phyloP scores from a whole-genome alignment of 2,797 vertebrate species.

The Oceanodroma leucorhoa region DNA sequence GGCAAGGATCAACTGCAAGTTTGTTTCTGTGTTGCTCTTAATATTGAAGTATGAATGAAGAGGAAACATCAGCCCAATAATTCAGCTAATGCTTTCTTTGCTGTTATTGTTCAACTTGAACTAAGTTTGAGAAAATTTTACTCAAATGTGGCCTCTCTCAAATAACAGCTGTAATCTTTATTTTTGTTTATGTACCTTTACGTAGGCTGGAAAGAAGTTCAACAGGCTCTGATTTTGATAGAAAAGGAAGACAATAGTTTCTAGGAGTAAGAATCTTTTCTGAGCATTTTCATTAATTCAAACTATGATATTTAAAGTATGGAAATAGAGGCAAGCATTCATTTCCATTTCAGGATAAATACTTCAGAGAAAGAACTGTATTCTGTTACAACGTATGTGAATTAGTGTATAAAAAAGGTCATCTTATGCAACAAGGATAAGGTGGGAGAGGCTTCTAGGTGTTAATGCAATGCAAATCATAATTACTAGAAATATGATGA shows the following conservation, averaged over 20 bases:
- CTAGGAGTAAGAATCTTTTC: background rate
- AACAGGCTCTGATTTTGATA: background rate
- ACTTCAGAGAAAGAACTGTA: background rate
- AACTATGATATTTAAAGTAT: background rate
- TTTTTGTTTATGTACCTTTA: background rate
- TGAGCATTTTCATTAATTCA: background rate
- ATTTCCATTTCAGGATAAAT: background rate
- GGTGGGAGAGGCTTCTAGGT: constrained; percentile 27
- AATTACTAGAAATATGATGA: constrained; percentile 58
- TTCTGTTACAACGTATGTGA: background rate
- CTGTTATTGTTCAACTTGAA: background rate
- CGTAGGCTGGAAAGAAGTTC: background rate
- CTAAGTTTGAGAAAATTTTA: background rate
- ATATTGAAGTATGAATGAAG: background rate
- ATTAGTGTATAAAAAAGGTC: constrained; percentile 34
- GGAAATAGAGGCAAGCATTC: background rate
- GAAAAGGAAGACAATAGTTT: background rate
- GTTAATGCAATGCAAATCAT: constrained; percentile 56
- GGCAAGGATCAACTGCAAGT: background rate
- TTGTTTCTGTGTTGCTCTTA: background rate
- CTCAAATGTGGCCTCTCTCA: background rate
- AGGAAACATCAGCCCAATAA: background rate
- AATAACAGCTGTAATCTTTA: background rate
- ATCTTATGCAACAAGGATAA: constrained; percentile 34
- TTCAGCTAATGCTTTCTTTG: background rate